phyloP scores from a whole-genome alignment of 2,113 vertebrate species.

The Hepsetus odoe region DNA sequence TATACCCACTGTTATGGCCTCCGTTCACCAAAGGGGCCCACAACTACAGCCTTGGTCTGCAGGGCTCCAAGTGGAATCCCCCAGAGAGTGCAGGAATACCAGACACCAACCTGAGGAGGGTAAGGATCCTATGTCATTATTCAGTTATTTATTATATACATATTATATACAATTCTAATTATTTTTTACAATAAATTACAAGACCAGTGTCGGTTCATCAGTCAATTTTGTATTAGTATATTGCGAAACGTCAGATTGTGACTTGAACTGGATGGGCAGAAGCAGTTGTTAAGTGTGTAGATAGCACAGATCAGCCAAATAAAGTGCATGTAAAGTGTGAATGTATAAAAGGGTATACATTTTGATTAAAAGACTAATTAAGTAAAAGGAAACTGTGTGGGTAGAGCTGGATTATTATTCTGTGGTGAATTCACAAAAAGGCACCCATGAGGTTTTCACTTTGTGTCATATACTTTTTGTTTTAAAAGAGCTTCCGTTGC shows the following conservation, averaged over 20 bases:
- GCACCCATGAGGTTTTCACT: background rate
- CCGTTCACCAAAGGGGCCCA: conserved; percentile 85
- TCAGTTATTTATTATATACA: background rate
- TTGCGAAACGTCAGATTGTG: background rate
- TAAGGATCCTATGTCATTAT: conserved; percentile 67
- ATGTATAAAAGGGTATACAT: too few species aligned
- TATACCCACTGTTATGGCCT: conserved; percentile 92
- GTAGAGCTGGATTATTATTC: background rate
- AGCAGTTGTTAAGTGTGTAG: too few species aligned
- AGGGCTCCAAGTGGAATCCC: conserved; percentile 86
- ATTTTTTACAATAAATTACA: background rate
- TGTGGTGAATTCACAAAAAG: conserved; percentile 1
- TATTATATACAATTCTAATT: background rate
- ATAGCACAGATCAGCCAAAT: background rate
- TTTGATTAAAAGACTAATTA: background rate
- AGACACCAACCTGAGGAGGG: conserved; percentile 82
- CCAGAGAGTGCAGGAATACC: conserved; percentile 81
- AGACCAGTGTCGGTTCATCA: background rate
- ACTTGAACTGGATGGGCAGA: background rate
- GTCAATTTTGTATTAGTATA: background rate
- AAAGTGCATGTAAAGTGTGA: too few species aligned
- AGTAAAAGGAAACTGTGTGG: conserved; percentile 9
- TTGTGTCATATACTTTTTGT: too few species aligned
- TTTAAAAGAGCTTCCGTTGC: background rate
- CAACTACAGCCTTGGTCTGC: conserved; percentile 82